Evolutionary conservation across 2,797 vertebrate genomes (phyloP).

Genomic region (Schizopygopsis malacanthus): DNA sequence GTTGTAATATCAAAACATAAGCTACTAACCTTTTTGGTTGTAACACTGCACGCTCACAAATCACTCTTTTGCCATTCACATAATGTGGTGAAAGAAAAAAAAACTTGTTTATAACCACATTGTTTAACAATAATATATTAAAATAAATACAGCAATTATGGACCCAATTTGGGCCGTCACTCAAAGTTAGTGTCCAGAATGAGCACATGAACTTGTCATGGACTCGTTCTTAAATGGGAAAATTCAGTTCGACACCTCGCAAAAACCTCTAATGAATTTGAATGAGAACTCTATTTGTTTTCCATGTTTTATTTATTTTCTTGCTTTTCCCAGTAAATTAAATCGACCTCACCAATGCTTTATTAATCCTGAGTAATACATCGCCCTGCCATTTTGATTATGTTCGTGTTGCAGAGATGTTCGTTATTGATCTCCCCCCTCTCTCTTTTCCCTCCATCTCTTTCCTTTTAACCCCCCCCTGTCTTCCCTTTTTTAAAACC

Average conservation of each 20-base stretch:
- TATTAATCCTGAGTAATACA: conserved; percentile 82
- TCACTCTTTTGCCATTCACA: background rate
- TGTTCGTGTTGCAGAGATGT: conserved; percentile 80
- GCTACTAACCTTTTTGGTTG: background rate
- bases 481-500: conserved; percentile 54
- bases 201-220: conserved; percentile 41
- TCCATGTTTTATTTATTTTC: conserved; percentile 86
- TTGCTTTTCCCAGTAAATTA: conserved; percentile 80
- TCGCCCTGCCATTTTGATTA: conserved; percentile 82
- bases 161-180: background rate
- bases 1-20: background rate
- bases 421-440: conserved; percentile 81
- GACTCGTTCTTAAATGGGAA: conserved; percentile 67
- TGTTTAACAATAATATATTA: background rate
- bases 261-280: conserved; percentile 83
- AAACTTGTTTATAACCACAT: background rate
- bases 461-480: conserved; percentile 67
- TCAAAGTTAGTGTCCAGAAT: background rate
- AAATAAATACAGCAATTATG: background rate
- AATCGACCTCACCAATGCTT: conserved; percentile 78
- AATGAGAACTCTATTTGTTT: conserved; percentile 86
- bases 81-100: background rate
- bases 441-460: conserved; percentile 68
- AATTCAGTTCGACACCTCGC: conserved; percentile 74
- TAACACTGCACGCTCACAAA: background rate